These are phyloP conservation scores for Lophius piscatorius DNA, from an alignment of 2,113 vertebrate genomes.

Conservation along the genomic window DNA sequence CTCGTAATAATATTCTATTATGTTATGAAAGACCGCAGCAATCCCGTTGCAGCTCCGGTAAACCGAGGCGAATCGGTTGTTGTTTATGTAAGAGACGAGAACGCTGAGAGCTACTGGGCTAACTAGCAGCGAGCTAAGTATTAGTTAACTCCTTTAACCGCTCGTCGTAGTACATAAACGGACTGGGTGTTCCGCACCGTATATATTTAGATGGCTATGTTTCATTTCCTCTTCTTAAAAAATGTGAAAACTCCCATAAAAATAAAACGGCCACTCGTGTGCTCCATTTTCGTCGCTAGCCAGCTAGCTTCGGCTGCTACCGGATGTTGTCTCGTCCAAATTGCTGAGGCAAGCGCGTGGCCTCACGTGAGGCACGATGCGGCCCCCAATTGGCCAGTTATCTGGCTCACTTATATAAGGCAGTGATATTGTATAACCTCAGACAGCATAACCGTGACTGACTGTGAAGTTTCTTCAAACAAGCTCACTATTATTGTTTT, in stretches of 20 bases:
- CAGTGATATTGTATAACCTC: slow-evolving; percentile 72
- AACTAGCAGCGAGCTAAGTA: slow-evolving; percentile 12
- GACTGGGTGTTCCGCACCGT: no score
- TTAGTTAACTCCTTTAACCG: no score
- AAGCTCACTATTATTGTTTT: not conserved
- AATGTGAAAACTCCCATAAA: not conserved
- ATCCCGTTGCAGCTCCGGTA: no score
- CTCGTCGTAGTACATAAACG: not conserved
- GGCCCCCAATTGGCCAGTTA: slow-evolving; percentile 44
- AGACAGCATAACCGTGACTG: not conserved
- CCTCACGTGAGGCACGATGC: slow-evolving; percentile 45
- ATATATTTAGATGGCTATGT: no score
- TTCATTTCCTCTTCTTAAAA: not conserved
- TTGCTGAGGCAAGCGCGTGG: slow-evolving; percentile 12
- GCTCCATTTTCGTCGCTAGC: slow-evolving; percentile 24
- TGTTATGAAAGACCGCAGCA: no score
- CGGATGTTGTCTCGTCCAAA: slow-evolving; percentile 27
- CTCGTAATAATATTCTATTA: no score
- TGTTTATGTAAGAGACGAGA: slow-evolving; percentile 44
- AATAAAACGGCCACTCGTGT: not conserved
- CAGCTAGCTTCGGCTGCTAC: slow-evolving; percentile 49
- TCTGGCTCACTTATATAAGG: slow-evolving; percentile 81
- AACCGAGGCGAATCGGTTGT: slow-evolving; percentile 5
- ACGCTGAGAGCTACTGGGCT: slow-evolving; percentile 40
- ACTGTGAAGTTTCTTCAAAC: not conserved